Base-by-base conservation (phyloP, 2,888 invertebrate species). In the Athalia rosae region DNA sequence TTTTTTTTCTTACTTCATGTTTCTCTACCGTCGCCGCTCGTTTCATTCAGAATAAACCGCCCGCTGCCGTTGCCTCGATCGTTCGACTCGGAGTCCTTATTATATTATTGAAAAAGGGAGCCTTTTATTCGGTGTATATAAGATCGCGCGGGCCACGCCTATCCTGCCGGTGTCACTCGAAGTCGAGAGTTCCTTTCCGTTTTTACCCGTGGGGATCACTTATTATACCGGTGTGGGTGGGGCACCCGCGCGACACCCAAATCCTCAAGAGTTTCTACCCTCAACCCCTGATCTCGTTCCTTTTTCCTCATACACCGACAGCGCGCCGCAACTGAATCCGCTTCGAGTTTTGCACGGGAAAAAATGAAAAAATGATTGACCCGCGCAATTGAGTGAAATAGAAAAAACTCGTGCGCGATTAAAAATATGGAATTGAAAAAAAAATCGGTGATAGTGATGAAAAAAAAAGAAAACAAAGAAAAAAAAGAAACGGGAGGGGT, bases 41-140 rank as follows among this genome's bases (percentile, higher is more conserved):
- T n/a, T 67, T 67, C 71, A 71, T 71, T 9, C 53, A n/a, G 53
- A 9, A 11, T 9, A 11, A 53, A 11, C 53, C 9, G 53, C 11
- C 53, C 53, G 41, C 13, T 43, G 71, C 45, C 58, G 53, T 53
- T n/a, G 11, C 45, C 71, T 58, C 58, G 43, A 58, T 45, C 43
- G 71, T 64, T 11, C 45, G 28, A 28, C 28, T 28, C 28, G 45
- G 56, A 71, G 71, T 71, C 71, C 71, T 71, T 71, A 28, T 28
- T 28, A 71, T 71, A 71, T 71, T 71, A 71, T 71, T 71, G 56
- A 71, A 71, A 71, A 71, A 71, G 71, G 71, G 71, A 71, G 50
- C 58, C 71, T 71, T 71, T 71, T 71, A 71, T 71, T 58, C 71
- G 56, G 71, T 71, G 58, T 71, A 71, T 28, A 28, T 71, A 71